Base-by-base conservation (phyloP, 1,140 invertebrate species). In the Zaprionus tsacasi region DNA sequence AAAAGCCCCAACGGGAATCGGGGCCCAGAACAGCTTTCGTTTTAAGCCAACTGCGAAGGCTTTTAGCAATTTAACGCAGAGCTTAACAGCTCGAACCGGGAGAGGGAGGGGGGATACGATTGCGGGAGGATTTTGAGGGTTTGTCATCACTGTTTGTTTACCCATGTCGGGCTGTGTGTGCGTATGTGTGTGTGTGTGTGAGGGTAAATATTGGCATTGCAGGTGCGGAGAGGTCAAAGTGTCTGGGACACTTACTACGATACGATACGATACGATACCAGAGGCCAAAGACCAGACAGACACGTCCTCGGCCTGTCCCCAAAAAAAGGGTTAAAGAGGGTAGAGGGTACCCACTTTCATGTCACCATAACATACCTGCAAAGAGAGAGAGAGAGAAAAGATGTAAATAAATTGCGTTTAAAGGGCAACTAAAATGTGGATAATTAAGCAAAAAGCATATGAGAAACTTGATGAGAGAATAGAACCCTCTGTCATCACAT, bases 61-160 rank as follows among this genome's bases (percentile, higher is more conserved):
- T 88, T 88, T 88, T 89, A 89, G 85, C 83, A 88, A 88, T 88
- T 88, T 88, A 88, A 89, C 85, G 85, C 83, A 79, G 85, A 88
- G 85, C 85, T 88, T 88, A 89, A 88, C 85, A 88, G 75, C 66
- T 85, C 56, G 17, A 64, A 40, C 48, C 36, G 33, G 6, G 33
- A 35, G 7, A 8, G 40, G 8, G 40, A 43, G 40, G 1, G 40
- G 40, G 40, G 40, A 45, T 45, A 15, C 7, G 2, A 5, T 45
- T 45, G 40, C 15, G 40, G n/a, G 21, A 35, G 0, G 17, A 50
- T 50, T 21, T 25, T 33, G 38, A 43, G 36, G 48, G 43, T 50
- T 57, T 56, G 61, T 21, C 35, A 70, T 58, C 38, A 25, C 71
- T 68, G 60, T 82, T 61, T 81, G 70, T 74, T 81, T 81, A 75